These are phyloP conservation scores for Pocillopora meandrina DNA, from an alignment of 92 coral and sea anemone genomes.

Conservation along the genomic window DNA sequence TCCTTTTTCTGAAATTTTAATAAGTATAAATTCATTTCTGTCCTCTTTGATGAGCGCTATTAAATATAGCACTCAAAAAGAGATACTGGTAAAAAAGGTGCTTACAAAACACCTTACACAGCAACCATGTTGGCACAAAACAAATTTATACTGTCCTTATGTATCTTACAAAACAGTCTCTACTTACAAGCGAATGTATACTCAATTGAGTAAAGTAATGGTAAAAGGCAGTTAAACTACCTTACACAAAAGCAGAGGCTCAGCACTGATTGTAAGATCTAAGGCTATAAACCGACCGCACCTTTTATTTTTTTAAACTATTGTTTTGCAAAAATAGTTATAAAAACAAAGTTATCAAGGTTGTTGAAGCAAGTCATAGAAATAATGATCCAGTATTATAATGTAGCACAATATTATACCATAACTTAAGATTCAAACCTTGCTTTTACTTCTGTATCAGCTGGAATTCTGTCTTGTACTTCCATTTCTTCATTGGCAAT, in stretches of 20 bases:
- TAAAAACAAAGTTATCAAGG: too few relatives aligned
- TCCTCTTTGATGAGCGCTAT: constrained; percentile 63
- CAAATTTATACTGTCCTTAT: constrained; percentile 36
- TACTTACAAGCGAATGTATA: constrained; percentile 57
- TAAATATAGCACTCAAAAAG: constrained; percentile 50
- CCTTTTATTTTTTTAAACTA: not conserved
- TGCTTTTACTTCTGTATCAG: too few relatives aligned
- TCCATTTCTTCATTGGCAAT: too few relatives aligned
- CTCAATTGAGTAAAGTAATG: constrained; percentile 55
- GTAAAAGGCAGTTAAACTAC: constrained; percentile 65
- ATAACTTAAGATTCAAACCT: too few relatives aligned
- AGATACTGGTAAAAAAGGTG: constrained; percentile 63
- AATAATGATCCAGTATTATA: too few relatives aligned
- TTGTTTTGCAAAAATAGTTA: not conserved
- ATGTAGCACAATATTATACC: too few relatives aligned
- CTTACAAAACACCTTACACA: constrained; percentile 38
- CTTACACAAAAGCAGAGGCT: constrained; percentile 55
- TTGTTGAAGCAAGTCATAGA: too few relatives aligned
- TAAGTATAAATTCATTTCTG: constrained; percentile 42
- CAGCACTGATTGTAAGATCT: constrained; percentile 33
- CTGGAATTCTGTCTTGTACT: too few relatives aligned
- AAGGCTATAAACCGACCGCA: not conserved
- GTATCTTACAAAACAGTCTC: constrained; percentile 34
- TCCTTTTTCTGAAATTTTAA: constrained; percentile 44
- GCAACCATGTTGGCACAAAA: constrained; percentile 56